Conservation (phyloP, 2,113 vertebrate genomes). For the Dromaius novaehollandiae region DNA sequence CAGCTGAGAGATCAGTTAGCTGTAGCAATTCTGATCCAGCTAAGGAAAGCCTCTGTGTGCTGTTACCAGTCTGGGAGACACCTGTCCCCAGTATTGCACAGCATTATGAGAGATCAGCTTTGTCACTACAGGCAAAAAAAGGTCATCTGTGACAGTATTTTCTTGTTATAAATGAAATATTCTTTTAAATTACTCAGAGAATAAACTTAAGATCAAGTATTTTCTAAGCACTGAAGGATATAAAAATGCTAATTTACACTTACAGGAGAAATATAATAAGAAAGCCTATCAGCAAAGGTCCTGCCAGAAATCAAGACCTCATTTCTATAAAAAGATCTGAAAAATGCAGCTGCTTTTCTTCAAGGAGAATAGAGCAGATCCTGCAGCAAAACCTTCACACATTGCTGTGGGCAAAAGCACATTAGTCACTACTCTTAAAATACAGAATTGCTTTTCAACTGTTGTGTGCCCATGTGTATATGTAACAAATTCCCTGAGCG, state of each 20-base stretch:
- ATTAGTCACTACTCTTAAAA: conserved; percentile 14
- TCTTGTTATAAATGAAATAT: background rate
- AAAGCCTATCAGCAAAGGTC: background rate
- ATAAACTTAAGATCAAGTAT: background rate
- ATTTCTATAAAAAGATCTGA: background rate
- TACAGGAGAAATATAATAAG: background rate
- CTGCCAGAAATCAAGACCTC: background rate
- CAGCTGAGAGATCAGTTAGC: background rate
- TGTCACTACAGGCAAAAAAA: background rate
- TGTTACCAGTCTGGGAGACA: rapidly evolving
- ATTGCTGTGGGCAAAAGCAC: background rate
- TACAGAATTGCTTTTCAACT: conserved; percentile 9
- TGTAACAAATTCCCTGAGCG: background rate
- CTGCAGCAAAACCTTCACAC: background rate
- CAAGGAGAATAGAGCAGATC: background rate
- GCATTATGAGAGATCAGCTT: background rate
- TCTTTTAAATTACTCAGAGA: background rate
- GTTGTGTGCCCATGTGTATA: background rate
- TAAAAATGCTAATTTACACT: background rate
- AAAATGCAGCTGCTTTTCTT: background rate
- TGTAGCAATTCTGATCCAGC: background rate
- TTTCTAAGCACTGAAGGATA: background rate
- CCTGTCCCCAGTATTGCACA: background rate
- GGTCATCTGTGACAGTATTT: background rate
- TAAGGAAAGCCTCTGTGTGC: background rate